Conservation (phyloP, 2,888 invertebrate genomes). For the Minunthozetes semirufus region DNA sequence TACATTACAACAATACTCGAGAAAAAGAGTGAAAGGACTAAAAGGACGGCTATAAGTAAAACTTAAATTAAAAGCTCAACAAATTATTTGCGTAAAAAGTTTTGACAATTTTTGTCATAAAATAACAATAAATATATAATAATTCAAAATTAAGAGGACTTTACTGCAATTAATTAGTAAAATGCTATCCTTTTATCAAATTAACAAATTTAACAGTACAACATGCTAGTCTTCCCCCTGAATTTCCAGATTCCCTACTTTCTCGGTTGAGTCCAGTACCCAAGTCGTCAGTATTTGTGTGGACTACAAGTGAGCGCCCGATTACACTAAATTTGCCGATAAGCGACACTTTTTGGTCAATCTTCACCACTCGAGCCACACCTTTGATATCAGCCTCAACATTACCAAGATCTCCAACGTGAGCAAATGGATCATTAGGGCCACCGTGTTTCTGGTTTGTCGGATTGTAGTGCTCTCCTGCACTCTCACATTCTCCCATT, state of each 20-base stretch:
- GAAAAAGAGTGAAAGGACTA: no score
- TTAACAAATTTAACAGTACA: slow-evolving; percentile 30
- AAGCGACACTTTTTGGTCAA: slow-evolving; percentile 20
- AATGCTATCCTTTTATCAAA: not conserved
- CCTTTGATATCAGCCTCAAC: slow-evolving; percentile 26
- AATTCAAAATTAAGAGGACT: no score
- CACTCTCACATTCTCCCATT: slow-evolving; percentile 32
- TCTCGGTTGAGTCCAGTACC: slow-evolving; percentile 33
- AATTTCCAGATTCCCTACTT: slow-evolving; percentile 30
- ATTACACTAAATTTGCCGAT: slow-evolving; percentile 31
- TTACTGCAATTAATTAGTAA: no score
- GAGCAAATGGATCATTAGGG: not conserved
- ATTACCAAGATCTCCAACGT: slow-evolving; percentile 36
- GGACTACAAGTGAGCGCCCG: slow-evolving; percentile 35
- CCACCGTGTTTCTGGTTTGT: slow-evolving; percentile 30
- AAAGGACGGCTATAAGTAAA: no score
- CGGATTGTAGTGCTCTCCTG: slow-evolving; percentile 36
- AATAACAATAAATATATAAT: no score
- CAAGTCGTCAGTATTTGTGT: slow-evolving; percentile 33
- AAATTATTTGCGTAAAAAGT: no score
- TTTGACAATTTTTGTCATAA: no score
- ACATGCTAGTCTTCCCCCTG: slow-evolving; percentile 31
- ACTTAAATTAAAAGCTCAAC: no score
- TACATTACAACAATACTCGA: no score
- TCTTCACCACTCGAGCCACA: slow-evolving; percentile 5